A percentile compares a stretch with the other conserved stretches of the same genome.
These are phyloP conservation scores for Philopedon plagiatum DNA, from an alignment of 2,888 invertebrate species.

Conservation along the genomic window DNA sequence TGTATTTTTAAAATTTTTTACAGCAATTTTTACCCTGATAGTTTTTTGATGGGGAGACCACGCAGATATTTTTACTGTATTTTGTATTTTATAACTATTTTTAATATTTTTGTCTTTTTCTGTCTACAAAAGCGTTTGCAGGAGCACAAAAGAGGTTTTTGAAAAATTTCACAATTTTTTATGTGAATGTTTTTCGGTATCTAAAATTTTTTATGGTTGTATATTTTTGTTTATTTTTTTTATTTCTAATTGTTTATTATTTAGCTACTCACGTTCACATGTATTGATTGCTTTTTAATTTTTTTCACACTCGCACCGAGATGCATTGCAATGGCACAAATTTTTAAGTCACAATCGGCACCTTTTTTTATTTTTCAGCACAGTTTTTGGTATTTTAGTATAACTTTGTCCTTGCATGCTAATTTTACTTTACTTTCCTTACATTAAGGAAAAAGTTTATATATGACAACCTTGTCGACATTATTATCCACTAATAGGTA, in stretches of 20 bases:
- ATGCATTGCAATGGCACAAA: constrained; percentile 70
- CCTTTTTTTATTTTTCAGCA: constrained; percentile 56
- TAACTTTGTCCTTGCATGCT: constrained; percentile 44
- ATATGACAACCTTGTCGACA: too few species aligned
- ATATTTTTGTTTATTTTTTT: constrained; percentile 52
- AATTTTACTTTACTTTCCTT: constrained; percentile 28
- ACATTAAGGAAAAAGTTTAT: constrained; percentile 39
- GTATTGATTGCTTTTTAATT: constrained; percentile 74
- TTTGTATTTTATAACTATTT: constrained; percentile 51
- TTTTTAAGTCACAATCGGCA: constrained; percentile 69
- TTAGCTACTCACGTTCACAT: constrained; percentile 80
- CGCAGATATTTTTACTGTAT: constrained; percentile 48
- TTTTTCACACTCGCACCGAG: constrained; percentile 67
- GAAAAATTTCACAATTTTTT: constrained; percentile 57
- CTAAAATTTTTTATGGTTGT: constrained; percentile 54
- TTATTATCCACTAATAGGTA: not conserved
- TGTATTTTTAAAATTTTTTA: constrained; percentile 59
- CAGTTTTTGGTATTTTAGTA: constrained; percentile 50
- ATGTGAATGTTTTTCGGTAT: constrained; percentile 59
- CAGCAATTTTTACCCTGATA: constrained; percentile 62
- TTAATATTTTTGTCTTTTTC: constrained; percentile 63
- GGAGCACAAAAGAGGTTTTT: constrained; percentile 68
- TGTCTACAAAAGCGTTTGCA: constrained; percentile 71
- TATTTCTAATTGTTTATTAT: constrained; percentile 61
- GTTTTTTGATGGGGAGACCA: constrained; percentile 51